These are phyloP conservation scores for Notolabrus celidotus DNA, from an alignment of 2,797 vertebrate genomes.

Conservation along the genomic window DNA sequence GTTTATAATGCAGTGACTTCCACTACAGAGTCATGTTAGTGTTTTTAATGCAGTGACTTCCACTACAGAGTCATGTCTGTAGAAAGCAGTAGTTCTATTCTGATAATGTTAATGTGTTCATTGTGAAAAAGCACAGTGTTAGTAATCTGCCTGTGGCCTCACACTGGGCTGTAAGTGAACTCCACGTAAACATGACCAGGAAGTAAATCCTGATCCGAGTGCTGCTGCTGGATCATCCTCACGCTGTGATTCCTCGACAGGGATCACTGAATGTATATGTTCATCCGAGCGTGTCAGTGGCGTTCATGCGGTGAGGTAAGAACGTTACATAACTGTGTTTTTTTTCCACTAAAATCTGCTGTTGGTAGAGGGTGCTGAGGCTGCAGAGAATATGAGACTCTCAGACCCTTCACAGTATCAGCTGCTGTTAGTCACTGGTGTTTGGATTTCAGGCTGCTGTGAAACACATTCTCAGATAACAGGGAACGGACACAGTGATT, in stretches of 20 bases:
- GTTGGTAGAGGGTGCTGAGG: neutral
- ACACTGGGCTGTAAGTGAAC: neutral
- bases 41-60: too few relatives aligned
- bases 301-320: conserved; percentile 35
- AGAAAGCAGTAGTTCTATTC: too few relatives aligned
- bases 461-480: too few relatives aligned
- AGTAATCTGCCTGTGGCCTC: neutral
- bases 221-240: conserved; percentile 13
- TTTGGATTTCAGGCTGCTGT: neutral
- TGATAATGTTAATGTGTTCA: neutral
- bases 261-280: conserved; percentile 16
- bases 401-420: neutral
- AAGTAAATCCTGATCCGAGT: conserved; percentile 4
- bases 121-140: neutral
- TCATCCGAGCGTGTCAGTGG: conserved; percentile 12
- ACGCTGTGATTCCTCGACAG: conserved; percentile 8
- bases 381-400: conserved; percentile 9
- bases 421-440: neutral
- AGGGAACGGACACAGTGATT: too few relatives aligned
- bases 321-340: conserved; percentile 28
- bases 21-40: too few relatives aligned
- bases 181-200: neutral
- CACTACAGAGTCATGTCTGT: too few relatives aligned
- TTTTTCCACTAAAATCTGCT: conserved; percentile 28
- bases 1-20: too few relatives aligned